Evolutionary conservation across 2,113 vertebrate species (phyloP).

Genomic region (Apodemus speciosus): DNA sequence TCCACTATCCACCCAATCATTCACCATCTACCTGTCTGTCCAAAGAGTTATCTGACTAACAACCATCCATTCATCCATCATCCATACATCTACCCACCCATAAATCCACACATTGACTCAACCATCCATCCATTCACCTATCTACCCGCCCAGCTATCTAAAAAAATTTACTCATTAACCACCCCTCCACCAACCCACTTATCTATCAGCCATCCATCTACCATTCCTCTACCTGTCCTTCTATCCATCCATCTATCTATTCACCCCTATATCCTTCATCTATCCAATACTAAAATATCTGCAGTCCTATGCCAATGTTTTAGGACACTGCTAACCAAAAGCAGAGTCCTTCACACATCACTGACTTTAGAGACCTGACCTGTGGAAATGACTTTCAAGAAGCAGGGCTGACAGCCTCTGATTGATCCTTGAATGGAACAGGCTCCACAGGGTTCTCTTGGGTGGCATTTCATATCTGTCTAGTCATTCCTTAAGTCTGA

Average conservation of each 20-base stretch:
- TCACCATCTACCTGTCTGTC: too few relatives aligned
- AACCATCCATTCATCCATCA: too few relatives aligned
- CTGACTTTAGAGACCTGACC: not conserved
- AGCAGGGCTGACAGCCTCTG: not conserved
- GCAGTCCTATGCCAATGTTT: not conserved
- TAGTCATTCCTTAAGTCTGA: not conserved
- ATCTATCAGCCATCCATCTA: not conserved
- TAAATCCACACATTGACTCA: too few relatives aligned
- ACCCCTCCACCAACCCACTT: not conserved
- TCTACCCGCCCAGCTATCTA: not conserved
- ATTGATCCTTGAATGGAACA: not conserved
- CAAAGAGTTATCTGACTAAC: too few relatives aligned
- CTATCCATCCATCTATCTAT: not conserved
- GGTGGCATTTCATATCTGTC: not conserved
- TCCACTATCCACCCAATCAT: accelerated
- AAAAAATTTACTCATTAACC: too few relatives aligned
- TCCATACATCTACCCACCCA: not conserved
- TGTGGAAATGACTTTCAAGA: not conserved
- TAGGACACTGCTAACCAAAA: not conserved
- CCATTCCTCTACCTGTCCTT: not conserved
- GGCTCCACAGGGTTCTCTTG: not conserved
- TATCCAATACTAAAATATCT: not conserved
- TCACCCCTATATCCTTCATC: too few relatives aligned
- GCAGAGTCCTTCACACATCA: not conserved
- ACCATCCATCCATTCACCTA: not conserved